Evolutionary conservation across 2,113 vertebrate species (phyloP).

Genomic region (Origma solitaria): DNA sequence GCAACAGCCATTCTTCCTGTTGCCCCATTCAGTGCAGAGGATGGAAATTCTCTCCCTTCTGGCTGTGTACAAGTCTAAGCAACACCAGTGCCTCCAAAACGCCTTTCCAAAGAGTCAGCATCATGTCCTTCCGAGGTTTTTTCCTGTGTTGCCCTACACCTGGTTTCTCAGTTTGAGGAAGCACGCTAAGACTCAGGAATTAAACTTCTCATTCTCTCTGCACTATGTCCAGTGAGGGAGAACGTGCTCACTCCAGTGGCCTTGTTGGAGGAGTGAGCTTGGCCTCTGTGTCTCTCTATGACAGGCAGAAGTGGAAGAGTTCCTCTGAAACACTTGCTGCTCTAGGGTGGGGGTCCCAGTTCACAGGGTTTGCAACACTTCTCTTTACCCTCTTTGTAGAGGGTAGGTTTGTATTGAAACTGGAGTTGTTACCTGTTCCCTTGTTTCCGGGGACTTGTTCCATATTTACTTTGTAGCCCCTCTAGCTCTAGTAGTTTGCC

Average conservation of each 20-base stretch:
- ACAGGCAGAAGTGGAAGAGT: background rate
- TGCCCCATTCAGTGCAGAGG: background rate
- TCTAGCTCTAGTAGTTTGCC: background rate
- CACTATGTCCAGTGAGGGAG: background rate
- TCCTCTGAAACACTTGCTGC: background rate
- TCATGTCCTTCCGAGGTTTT: background rate
- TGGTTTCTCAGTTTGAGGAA: background rate
- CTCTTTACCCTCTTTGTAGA: background rate
- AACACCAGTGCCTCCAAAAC: background rate
- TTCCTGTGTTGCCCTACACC: background rate
- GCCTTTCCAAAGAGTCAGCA: background rate
- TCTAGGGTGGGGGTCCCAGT: background rate
- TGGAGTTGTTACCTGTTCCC: background rate
- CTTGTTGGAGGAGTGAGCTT: background rate
- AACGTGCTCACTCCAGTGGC: fast-evolving
- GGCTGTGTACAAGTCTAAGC: background rate
- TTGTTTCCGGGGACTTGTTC: background rate
- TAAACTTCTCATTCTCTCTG: background rate
- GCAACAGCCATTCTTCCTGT: background rate
- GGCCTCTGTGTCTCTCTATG: background rate
- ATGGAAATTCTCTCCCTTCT: background rate
- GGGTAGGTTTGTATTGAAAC: background rate
- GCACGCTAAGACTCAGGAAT: background rate
- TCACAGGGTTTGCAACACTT: background rate
- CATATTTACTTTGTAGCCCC: background rate